Evolutionary conservation across 1,140 invertebrate genomes (phyloP).

Genomic region (Reticulitermes speratus): DNA sequence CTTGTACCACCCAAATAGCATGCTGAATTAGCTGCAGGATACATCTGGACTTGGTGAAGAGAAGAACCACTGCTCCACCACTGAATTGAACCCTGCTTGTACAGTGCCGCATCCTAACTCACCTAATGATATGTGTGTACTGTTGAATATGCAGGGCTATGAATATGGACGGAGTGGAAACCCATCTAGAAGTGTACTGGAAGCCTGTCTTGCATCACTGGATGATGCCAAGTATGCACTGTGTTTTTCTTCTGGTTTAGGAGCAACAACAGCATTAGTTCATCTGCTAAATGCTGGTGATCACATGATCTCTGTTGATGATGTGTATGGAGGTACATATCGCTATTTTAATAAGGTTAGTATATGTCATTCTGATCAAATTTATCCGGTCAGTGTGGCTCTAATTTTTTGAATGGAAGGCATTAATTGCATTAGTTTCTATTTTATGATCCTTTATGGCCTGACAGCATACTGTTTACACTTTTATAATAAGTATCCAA

Average conservation of each 20-base stretch:
- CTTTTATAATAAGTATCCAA: no score
- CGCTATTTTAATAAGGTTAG: constrained; percentile 52
- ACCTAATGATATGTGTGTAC: not conserved
- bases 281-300: constrained; percentile 81
- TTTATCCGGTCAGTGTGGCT: no score
- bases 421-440: no score
- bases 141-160: constrained; percentile 63
- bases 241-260: constrained; percentile 87
- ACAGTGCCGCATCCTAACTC: no score
- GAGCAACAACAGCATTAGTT: constrained; percentile 73
- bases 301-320: constrained; percentile 88
- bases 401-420: no score
- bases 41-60: no score
- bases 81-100: no score
- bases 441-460: no score
- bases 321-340: constrained; percentile 94
- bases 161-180: constrained; percentile 95
- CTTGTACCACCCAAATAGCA: no score
- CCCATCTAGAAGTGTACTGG: constrained; percentile 86
- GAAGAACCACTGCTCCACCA: no score
- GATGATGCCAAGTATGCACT: constrained; percentile 89
- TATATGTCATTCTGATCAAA: not conserved
- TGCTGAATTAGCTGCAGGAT: no score
- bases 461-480: no score
- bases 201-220: constrained; percentile 85